These are phyloP conservation scores for Leptinotarsa juncta DNA, from an alignment of 2,888 invertebrate species.

Conservation along the genomic window DNA sequence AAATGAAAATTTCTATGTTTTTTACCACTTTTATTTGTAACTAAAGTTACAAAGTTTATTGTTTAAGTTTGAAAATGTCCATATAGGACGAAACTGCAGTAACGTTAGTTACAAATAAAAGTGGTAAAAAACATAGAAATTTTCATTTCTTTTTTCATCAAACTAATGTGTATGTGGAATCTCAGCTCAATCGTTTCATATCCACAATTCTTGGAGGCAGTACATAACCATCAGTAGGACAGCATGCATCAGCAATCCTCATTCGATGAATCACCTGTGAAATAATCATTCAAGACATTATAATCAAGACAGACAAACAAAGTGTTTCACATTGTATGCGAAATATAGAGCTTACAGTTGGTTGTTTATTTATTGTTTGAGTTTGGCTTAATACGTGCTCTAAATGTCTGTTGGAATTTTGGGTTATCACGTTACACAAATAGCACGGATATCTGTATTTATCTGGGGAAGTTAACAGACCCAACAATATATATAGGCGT, in stretches of 20 bases:
- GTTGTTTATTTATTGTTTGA: slow-evolving; percentile 18
- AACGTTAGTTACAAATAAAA: too few relatives aligned
- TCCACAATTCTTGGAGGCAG: too few relatives aligned
- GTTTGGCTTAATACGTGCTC: slow-evolving; percentile 17
- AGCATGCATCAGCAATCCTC: not conserved
- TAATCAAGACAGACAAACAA: slow-evolving; percentile 4
- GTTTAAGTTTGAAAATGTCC: too few relatives aligned
- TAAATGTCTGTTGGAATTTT: slow-evolving; percentile 11
- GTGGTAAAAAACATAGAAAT: too few relatives aligned
- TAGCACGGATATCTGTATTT: not conserved
- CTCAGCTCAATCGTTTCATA: too few relatives aligned
- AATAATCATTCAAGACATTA: not conserved
- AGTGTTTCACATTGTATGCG: slow-evolving; percentile 17
- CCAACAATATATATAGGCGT: not conserved
- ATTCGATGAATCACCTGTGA: not conserved
- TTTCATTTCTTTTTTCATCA: too few relatives aligned
- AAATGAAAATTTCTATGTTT: too few relatives aligned
- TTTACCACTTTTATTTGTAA: too few relatives aligned
- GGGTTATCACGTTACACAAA: slow-evolving; percentile 9
- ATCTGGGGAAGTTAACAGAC: not conserved
- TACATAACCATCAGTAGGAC: too few relatives aligned
- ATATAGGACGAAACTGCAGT: too few relatives aligned
- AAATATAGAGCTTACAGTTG: not conserved
- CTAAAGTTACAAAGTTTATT: too few relatives aligned
- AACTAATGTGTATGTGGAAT: too few relatives aligned